Evolutionary conservation across 2,888 invertebrate species (phyloP).

Genomic region (Himalopsyche tibetana): DNA sequence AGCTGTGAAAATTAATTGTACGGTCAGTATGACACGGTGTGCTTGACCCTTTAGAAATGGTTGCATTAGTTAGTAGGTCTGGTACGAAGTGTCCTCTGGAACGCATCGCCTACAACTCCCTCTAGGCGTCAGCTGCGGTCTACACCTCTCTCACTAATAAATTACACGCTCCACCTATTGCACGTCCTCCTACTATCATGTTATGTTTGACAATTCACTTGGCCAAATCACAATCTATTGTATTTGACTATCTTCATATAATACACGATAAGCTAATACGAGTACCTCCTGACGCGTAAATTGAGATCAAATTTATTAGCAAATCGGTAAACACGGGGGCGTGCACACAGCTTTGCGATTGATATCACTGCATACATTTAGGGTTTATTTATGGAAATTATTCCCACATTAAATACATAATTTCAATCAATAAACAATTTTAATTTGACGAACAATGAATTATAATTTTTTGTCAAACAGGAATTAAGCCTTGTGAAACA

Average conservation of each 20-base stretch:
- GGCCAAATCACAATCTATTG: constrained; percentile 43
- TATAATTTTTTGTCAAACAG: too few species aligned
- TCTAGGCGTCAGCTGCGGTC: constrained; percentile 36
- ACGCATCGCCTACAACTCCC: constrained; percentile 35
- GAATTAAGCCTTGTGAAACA: too few species aligned
- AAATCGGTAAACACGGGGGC: neutral
- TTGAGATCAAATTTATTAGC: constrained; percentile 42
- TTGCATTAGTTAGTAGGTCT: constrained; percentile 9
- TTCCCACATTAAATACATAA: too few species aligned
- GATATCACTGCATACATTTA: neutral
- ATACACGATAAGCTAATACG: constrained; percentile 18
- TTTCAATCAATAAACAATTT: too few species aligned
- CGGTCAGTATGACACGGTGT: neutral
- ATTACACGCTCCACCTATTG: constrained; percentile 33
- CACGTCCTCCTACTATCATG: constrained; percentile 40
- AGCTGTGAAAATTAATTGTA: neutral
- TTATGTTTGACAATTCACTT: constrained; percentile 43
- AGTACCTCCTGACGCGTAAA: constrained; percentile 28
- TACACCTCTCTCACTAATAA: constrained; percentile 39
- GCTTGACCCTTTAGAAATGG: neutral
- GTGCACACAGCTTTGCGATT: constrained; percentile 1
- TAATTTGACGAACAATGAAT: too few species aligned
- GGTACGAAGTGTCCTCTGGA: constrained; percentile 8
- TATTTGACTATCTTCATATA: constrained; percentile 38
- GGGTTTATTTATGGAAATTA: too few species aligned